These are phyloP conservation scores for Eupeodes luniger DNA, from an alignment of 2,888 invertebrate genomes.

Conservation along the genomic window DNA sequence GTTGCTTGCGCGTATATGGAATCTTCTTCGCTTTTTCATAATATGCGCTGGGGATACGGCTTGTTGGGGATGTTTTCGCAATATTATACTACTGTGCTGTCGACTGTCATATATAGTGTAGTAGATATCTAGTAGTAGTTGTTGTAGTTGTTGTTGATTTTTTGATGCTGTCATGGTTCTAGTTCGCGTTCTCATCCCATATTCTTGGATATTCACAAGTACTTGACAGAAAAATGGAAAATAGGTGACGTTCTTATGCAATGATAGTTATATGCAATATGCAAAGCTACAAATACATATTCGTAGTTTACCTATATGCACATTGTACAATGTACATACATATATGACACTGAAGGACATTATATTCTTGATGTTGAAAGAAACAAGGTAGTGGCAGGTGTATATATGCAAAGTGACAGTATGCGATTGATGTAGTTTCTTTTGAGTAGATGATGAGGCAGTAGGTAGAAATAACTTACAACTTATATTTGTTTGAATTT, in stretches of 20 bases:
- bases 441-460: conserved; percentile 6
- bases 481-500: background rate
- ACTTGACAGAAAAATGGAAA: conserved; percentile 72
- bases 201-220: conserved; percentile 50
- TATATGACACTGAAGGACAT: conserved; percentile 62
- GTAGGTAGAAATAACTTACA: conserved; percentile 2
- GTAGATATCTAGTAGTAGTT: too few species aligned
- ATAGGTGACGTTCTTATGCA: conserved; percentile 64
- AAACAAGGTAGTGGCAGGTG: conserved; percentile 7
- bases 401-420: background rate
- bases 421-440: conserved; percentile 22
- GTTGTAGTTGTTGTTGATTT: conserved; percentile 16
- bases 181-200: conserved; percentile 52
- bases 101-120: too few species aligned
- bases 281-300: conserved; percentile 39
- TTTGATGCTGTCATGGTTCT: conserved; percentile 50
- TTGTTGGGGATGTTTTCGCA: too few species aligned
- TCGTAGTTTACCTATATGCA: background rate
- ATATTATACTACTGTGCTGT: too few species aligned
- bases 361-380: conserved; percentile 18
- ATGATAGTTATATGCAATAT: conserved; percentile 57
- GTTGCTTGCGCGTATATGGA: conserved; percentile 33
- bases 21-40: background rate
- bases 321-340: too few species aligned
- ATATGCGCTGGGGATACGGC: too few species aligned